Conservation (phyloP, 2,888 invertebrate species). For the Galerucella nymphaeae region DNA sequence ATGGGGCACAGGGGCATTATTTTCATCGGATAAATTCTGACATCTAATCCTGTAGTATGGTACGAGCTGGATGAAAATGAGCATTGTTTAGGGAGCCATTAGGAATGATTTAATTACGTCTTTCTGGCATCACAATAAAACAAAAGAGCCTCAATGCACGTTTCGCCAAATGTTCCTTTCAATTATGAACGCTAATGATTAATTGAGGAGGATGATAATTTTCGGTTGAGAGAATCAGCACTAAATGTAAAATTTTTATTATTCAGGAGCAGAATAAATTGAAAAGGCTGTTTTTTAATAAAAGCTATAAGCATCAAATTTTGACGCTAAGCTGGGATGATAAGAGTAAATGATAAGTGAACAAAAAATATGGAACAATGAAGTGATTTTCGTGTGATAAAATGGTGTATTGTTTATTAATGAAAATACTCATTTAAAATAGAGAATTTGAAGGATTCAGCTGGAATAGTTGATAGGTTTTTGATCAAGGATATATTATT, state of each 20-base stretch:
- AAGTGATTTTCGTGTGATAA: no score
- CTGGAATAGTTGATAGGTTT: no score
- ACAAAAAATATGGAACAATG: no score
- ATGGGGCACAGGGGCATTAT: background rate
- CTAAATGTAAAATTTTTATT: background rate
- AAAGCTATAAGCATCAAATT: no score
- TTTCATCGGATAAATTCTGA: background rate
- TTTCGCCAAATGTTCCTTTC: conserved; percentile 25
- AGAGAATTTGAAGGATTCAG: no score
- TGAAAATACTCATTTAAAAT: no score
- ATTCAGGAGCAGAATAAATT: background rate
- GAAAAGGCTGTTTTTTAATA: background rate
- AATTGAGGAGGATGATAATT: conserved; percentile 11
- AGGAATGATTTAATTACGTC: conserved; percentile 25
- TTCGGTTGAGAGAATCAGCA: background rate
- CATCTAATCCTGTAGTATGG: background rate
- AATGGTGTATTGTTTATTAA: no score
- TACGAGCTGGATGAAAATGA: conserved; percentile 20
- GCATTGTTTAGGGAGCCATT: conserved; percentile 20
- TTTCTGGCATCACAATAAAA: conserved; percentile 28
- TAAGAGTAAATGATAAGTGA: no score
- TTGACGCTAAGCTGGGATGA: no score
- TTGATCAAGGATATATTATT: no score
- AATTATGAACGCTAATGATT: conserved; percentile 25
- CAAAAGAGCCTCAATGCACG: conserved; percentile 24